Conservation (phyloP, 2,888 invertebrate genomes). For the Drosophila paramelanica region DNA sequence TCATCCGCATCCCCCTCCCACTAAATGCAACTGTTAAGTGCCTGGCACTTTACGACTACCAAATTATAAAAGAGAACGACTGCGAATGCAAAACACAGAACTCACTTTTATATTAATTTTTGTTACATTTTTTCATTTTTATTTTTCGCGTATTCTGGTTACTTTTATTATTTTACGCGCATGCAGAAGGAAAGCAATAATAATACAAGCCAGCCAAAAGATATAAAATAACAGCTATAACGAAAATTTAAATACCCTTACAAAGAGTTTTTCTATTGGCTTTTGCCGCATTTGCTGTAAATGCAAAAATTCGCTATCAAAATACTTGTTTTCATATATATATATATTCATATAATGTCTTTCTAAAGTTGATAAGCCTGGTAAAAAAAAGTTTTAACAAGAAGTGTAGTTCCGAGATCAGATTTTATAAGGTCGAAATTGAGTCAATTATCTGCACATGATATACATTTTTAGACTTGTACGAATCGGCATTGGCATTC, state of each 20-base stretch:
- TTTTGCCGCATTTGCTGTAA: too few relatives aligned
- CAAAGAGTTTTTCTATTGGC: too few relatives aligned
- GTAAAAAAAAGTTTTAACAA: too few relatives aligned
- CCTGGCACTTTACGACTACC: slow-evolving; percentile 61
- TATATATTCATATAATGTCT: too few relatives aligned
- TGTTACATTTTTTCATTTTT: neutral
- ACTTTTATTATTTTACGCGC: slow-evolving; percentile 72
- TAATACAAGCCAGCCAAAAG: slow-evolving; percentile 15
- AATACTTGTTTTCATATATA: too few relatives aligned
- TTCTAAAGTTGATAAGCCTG: too few relatives aligned
- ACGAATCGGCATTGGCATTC: too few relatives aligned
- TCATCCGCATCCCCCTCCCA: slow-evolving; percentile 7
- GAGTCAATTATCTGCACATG: too few relatives aligned
- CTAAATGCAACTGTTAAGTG: slow-evolving; percentile 67
- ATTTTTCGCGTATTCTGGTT: slow-evolving; percentile 47
- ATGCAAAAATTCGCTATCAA: too few relatives aligned
- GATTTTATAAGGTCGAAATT: too few relatives aligned
- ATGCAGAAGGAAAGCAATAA: slow-evolving; percentile 37
- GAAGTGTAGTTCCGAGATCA: too few relatives aligned
- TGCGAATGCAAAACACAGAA: slow-evolving; percentile 46
- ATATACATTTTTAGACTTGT: too few relatives aligned
- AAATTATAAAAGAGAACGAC: slow-evolving; percentile 52
- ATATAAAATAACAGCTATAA: slow-evolving; percentile 2
- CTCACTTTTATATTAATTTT: slow-evolving; percentile 35
- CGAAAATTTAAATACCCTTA: slow-evolving; percentile 24